Conservation (phyloP, 2,797 vertebrate genomes). For the Clarias platycephalus region DNA sequence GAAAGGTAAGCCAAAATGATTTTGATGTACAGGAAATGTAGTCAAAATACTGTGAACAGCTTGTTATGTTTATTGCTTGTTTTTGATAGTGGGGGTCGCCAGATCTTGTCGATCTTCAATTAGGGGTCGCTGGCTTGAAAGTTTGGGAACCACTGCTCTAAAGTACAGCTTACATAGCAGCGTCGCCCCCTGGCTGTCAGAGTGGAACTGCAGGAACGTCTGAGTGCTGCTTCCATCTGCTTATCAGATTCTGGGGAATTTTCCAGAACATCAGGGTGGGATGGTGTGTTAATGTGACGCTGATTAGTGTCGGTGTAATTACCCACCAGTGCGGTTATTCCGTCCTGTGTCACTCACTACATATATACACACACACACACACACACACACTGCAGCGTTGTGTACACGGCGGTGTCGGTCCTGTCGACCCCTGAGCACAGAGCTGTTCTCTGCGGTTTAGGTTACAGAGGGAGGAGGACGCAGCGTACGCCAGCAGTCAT, state of each 20-base stretch:
- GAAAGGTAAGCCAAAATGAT: no score
- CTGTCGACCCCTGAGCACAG: background rate
- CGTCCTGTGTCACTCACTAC: background rate
- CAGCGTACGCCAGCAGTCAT: conserved; percentile 91
- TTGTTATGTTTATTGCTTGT: no score
- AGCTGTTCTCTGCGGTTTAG: conserved; percentile 61
- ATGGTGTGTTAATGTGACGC: background rate
- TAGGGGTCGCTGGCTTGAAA: no score
- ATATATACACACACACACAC: background rate
- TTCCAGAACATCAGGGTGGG: background rate
- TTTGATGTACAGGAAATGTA: no score
- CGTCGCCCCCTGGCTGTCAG: background rate
- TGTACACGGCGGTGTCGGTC: background rate
- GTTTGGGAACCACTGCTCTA: no score
- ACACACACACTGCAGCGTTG: background rate
- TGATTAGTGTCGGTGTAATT: background rate
- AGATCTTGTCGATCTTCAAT: no score
- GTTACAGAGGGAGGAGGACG: conserved; percentile 95
- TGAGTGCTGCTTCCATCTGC: background rate
- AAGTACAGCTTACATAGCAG: background rate
- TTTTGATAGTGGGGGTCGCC: no score
- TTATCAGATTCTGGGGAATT: background rate
- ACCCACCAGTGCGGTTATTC: background rate
- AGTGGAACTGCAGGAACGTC: background rate
- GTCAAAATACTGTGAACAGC: no score